These are phyloP conservation scores for Pollenia labialis DNA, from an alignment of 2,888 invertebrate species.

Conservation along the genomic window DNA sequence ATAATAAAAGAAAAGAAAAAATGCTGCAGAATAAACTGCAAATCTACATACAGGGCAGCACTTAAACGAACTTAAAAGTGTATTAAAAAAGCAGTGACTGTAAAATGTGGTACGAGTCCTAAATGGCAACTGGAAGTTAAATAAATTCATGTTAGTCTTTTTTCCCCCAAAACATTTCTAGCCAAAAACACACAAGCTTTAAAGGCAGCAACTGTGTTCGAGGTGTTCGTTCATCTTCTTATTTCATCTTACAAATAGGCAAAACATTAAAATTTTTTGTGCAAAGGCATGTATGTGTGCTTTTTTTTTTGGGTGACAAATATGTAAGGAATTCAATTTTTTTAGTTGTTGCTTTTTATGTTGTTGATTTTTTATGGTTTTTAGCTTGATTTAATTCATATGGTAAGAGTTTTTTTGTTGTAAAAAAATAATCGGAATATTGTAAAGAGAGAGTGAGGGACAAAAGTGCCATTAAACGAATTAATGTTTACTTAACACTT, in stretches of 20 bases:
- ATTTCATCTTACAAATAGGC: conserved; percentile 65
- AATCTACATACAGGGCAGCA: conserved; percentile 71
- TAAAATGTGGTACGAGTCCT: conserved; percentile 50
- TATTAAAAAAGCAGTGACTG: conserved; percentile 70
- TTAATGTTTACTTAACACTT: conserved; percentile 81
- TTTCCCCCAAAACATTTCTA: conserved; percentile 48
- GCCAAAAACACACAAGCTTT: conserved; percentile 25
- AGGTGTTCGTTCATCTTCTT: conserved; percentile 62
- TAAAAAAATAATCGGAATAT: neutral
- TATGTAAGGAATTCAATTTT: conserved; percentile 59
- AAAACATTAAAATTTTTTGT: conserved; percentile 64
- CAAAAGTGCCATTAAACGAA: conserved; percentile 78
- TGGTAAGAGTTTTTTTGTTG: conserved; percentile 41
- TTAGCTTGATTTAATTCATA: conserved; percentile 73
- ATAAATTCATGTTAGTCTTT: conserved; percentile 71
- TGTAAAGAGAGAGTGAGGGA: conserved; percentile 19
- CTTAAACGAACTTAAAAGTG: conserved; percentile 71
- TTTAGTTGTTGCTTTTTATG: conserved; percentile 44
- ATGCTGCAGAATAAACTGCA: conserved; percentile 36
- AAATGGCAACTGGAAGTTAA: conserved; percentile 62
- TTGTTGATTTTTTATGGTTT: conserved; percentile 70
- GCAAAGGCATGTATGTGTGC: conserved; percentile 17
- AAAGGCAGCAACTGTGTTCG: conserved; percentile 46
- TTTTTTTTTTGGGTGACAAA: conserved; percentile 68
- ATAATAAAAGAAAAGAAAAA: conserved; percentile 50